Percentiles rank a stretch among this genome's conserved stretches.
phyloP scores from a whole-genome alignment of 2,797 vertebrate species.

The Melanotaenia maccullochi region DNA sequence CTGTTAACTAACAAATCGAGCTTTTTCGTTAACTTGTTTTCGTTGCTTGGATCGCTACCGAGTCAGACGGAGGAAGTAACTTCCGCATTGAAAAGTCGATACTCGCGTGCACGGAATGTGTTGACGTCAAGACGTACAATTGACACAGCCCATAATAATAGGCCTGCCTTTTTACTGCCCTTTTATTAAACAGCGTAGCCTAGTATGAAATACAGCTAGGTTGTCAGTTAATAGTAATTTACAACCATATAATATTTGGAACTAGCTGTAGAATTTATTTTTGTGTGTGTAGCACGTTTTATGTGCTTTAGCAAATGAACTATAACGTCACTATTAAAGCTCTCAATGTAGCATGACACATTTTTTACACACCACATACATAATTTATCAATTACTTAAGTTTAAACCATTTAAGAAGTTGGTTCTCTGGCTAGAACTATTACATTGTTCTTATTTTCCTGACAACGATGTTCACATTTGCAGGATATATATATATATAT shows the following conservation, averaged over 20 bases:
- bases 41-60: slow-evolving; percentile 62
- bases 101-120: slow-evolving; percentile 65
- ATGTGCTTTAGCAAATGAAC: neutral
- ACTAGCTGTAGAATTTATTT: neutral
- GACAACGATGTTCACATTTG: slow-evolving; percentile 1
- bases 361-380: neutral
- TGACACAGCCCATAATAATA: neutral
- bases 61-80: slow-evolving; percentile 66
- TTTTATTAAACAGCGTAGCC: neutral
- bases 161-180: neutral
- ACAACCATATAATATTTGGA: neutral
- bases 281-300: neutral
- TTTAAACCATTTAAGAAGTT: neutral
- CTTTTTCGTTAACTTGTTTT: slow-evolving; percentile 60
- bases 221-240: neutral
- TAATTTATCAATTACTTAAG: neutral
- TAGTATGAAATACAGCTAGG: neutral
- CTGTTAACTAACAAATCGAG: slow-evolving; percentile 1
- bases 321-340: neutral
- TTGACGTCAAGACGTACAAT: slow-evolving; percentile 73
- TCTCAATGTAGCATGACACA: neutral
- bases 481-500: slow-evolving; percentile 2
- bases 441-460: neutral
- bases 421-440: neutral
- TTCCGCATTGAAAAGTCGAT: slow-evolving; percentile 85